Evolutionary conservation across 2,113 vertebrate genomes (phyloP).

Genomic region (Microtus richardsoni): DNA sequence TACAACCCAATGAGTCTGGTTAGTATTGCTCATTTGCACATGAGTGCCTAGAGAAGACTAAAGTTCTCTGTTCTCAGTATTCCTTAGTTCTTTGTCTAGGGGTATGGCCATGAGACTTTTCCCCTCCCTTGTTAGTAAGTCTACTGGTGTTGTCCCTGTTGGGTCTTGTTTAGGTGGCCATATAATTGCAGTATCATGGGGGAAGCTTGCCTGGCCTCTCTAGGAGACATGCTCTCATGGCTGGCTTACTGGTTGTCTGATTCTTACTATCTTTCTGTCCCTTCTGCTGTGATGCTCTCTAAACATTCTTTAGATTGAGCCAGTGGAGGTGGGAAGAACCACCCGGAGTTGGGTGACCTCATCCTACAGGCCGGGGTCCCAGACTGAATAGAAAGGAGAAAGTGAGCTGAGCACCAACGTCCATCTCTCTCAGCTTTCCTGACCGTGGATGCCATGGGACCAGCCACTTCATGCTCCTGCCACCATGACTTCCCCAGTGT

Average conservation of each 20-base stretch:
- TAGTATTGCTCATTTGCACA: background rate
- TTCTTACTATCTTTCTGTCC: background rate
- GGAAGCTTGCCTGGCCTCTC: background rate
- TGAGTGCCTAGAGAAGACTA: background rate
- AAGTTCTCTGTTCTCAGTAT: background rate
- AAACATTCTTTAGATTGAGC: background rate
- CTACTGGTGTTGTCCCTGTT: background rate
- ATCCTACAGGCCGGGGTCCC: background rate
- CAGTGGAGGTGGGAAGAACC: background rate
- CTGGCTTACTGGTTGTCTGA: background rate
- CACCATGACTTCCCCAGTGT: background rate
- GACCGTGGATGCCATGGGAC: background rate
- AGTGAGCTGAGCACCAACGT: background rate
- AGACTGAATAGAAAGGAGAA: background rate
- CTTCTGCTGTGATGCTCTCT: background rate
- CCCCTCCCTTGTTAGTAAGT: background rate
- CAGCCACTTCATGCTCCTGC: fast-evolving
- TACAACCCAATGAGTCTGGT: background rate
- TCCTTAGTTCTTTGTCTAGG: background rate
- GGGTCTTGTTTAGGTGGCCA: background rate
- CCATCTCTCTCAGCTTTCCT: background rate
- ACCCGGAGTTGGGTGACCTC: background rate
- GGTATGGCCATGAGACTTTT: background rate
- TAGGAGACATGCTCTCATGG: background rate
- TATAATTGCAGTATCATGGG: background rate